Evolutionary conservation across 2,797 vertebrate genomes (phyloP).

Genomic region (Gallirallus australis): DNA sequence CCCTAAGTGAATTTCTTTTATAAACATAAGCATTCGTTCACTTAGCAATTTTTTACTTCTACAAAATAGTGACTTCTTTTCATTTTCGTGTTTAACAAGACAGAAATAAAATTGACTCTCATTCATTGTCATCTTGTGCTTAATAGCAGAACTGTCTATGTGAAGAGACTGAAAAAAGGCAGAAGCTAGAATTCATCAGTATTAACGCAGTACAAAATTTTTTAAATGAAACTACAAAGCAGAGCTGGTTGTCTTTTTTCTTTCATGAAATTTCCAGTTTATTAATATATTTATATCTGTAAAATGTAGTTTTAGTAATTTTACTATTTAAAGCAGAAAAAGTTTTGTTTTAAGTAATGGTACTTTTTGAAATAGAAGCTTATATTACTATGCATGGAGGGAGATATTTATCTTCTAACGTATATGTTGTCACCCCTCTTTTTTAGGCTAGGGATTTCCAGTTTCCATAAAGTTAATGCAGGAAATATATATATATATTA

Average conservation of each 20-base stretch:
- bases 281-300: background rate
- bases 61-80: background rate
- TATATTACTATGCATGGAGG: background rate
- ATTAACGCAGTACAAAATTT: background rate
- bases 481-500: background rate
- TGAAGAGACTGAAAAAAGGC: background rate
- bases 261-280: background rate
- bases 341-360: background rate
- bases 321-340: background rate
- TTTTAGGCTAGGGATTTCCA: background rate
- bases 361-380: background rate
- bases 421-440: background rate
- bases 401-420: background rate
- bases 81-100: background rate
- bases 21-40: background rate
- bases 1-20: background rate
- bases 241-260: background rate
- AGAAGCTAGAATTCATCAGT: background rate
- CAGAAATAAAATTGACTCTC: background rate
- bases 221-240: background rate
- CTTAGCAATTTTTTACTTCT: background rate
- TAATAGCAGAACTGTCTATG: background rate
- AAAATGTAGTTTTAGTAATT: background rate
- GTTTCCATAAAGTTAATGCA: background rate
- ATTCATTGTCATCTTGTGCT: background rate